Conservation (phyloP, 2,113 vertebrate species). For the Urocolius indicus region DNA sequence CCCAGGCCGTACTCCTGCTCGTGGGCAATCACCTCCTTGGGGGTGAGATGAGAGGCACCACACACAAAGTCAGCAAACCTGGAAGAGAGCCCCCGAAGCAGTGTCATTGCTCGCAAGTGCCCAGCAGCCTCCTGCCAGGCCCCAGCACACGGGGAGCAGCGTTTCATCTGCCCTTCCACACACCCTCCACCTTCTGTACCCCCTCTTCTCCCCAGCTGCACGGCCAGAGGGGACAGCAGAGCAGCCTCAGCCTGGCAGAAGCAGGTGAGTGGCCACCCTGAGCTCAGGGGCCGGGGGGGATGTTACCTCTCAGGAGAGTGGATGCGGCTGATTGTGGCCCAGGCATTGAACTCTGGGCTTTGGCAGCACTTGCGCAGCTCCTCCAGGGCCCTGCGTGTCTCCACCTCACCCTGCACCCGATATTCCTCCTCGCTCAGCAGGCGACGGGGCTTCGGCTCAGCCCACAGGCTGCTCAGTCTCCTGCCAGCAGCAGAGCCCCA, state of each 20-base stretch:
- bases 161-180: not conserved
- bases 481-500: slow-evolving; percentile 64
- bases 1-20: slow-evolving; percentile 88
- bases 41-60: slow-evolving; percentile 87
- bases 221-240: not conserved
- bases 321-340: slow-evolving; percentile 89
- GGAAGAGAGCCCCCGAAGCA: not conserved
- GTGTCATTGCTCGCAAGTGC: rapidly evolving
- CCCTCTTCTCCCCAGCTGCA: not conserved
- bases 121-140: rapidly evolving
- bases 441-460: slow-evolving; percentile 79
- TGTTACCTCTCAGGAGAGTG: slow-evolving; percentile 91
- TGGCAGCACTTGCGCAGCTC: slow-evolving; percentile 85
- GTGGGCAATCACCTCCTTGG: slow-evolving; percentile 86
- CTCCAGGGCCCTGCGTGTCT: slow-evolving; percentile 88
- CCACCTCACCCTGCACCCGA: slow-evolving; percentile 85
- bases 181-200: rapidly evolving
- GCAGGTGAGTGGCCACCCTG: rapidly evolving
- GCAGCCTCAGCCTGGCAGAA: rapidly evolving
- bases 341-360: slow-evolving; percentile 90
- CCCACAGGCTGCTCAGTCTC: slow-evolving; percentile 70
- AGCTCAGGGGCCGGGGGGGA: rapidly evolving
- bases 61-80: slow-evolving; percentile 96
- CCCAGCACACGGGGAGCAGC: rapidly evolving
- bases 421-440: slow-evolving; percentile 93